Evolutionary conservation across 2,888 invertebrate species (phyloP).

Genomic region (Lasioglossum leucozonium): DNA sequence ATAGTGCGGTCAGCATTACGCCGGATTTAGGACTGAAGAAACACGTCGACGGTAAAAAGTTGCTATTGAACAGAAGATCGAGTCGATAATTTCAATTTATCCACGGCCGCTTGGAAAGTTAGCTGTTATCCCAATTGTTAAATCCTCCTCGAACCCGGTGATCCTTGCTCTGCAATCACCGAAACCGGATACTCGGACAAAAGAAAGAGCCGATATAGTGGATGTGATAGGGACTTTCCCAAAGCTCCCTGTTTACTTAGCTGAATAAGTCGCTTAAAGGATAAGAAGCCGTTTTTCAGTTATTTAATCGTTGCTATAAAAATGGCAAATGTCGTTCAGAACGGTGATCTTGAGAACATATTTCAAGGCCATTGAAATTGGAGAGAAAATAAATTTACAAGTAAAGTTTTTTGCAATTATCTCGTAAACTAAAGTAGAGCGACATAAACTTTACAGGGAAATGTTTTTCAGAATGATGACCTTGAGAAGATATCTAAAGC

Average conservation of each 20-base stretch:
- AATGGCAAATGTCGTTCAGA: too few species aligned
- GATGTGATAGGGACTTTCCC: background rate
- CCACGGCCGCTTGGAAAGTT: background rate
- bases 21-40: background rate
- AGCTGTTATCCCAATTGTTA: slow-evolving; percentile 20
- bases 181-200: slow-evolving; percentile 17
- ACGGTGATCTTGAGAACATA: too few species aligned
- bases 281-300: background rate
- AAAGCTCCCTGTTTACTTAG: background rate
- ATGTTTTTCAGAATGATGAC: too few species aligned
- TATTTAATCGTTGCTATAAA: background rate
- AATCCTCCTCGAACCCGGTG: background rate
- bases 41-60: background rate
- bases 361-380: too few species aligned
- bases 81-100: slow-evolving; percentile 7
- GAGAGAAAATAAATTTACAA: too few species aligned
- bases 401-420: too few species aligned
- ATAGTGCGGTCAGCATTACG: background rate
- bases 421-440: too few species aligned
- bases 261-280: background rate
- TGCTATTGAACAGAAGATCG: background rate
- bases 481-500: too few species aligned
- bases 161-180: slow-evolving; percentile 22
- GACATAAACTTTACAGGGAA: too few species aligned
- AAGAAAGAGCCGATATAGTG: background rate